Evolutionary conservation across 2,113 vertebrate species (phyloP), one percentile per base, ranked within the genome.

Genomic region (Cinclus mexicanus): DNA sequence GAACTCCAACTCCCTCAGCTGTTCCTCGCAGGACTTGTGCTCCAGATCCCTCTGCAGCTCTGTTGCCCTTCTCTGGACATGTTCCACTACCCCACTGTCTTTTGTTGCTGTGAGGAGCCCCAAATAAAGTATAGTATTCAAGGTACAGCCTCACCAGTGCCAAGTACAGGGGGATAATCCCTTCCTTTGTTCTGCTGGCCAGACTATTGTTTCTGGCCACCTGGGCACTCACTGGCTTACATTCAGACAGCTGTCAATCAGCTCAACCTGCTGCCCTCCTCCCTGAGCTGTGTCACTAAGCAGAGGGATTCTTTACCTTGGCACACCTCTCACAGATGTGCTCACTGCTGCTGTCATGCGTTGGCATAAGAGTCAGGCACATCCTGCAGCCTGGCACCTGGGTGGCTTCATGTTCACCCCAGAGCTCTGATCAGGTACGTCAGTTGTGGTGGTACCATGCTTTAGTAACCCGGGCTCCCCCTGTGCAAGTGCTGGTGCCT

Each of bases 361-460:
- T 29, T n/a, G 24, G 39, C 7, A 0, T 53, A 20, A 14, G 18
- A 52, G 23, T 33, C 0, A 1, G 41, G 12, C 23, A 24, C 18
- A n/a, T 37, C 22, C 22, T 65, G 26, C 18, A 46, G 46, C n/a
- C 15, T 82, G 53, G 12, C 33, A 29, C 12, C 6, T 52, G 23
- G 9, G 13, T 60, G 28, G 33, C 46, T 53, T 15, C 46, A 10
- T 53, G 16, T 82, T 65, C 76, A 12, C 10, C 9, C 11, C 9
- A 26, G 59, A 65, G 22, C 25, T 72, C 21, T 65, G 25, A 26
- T 81, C 18, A 37, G 22, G 8, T 47, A 12, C 47, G 14, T 55
- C 47, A 39, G 29, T n/a, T 1, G 0, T 29, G 19, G 26, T 81
- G 52, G 26, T 72, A 16, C 37, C 14, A 18, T 46, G 46, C 14